Conservation (phyloP, 2,888 invertebrate genomes). For the Aricia artaxerxes region DNA sequence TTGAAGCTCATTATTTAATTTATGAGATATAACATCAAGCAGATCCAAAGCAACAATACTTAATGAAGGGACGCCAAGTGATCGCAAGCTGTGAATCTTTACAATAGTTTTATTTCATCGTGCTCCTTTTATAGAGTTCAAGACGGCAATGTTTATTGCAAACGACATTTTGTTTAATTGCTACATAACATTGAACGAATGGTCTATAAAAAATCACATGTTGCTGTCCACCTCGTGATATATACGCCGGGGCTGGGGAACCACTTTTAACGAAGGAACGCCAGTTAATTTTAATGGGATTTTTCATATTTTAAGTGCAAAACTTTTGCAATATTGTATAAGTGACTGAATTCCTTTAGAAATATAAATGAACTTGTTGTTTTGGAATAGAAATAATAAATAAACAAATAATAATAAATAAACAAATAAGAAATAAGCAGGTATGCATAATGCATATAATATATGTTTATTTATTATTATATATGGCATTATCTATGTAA, state of each 20-base stretch:
- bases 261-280: conserved; percentile 20
- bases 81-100: conserved; percentile 31
- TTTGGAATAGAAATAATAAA: background rate
- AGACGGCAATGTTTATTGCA: conserved; percentile 51
- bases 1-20: too few species aligned
- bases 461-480: too few species aligned
- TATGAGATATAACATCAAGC: too few species aligned
- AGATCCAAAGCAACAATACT: background rate
- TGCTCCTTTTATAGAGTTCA: conserved; percentile 40
- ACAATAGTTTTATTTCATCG: conserved; percentile 34
- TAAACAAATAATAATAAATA: too few species aligned
- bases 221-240: conserved; percentile 20
- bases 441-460: background rate
- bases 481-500: too few species aligned
- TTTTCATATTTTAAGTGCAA: conserved; percentile 1
- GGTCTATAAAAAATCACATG: conserved; percentile 40
- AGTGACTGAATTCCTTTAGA: background rate
- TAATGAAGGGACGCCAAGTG: conserved; percentile 23
- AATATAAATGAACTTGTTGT: background rate
- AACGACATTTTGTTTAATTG: conserved; percentile 54
- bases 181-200: conserved; percentile 43
- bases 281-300: conserved; percentile 11
- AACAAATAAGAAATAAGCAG: too few species aligned
- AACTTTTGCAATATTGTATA: background rate
- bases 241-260: conserved; percentile 12